Percentiles rank a stretch among this genome's conserved stretches.
Evolutionary conservation across 2,113 vertebrate genomes (phyloP).

Genomic region (Cynoglossus semilaevis): DNA sequence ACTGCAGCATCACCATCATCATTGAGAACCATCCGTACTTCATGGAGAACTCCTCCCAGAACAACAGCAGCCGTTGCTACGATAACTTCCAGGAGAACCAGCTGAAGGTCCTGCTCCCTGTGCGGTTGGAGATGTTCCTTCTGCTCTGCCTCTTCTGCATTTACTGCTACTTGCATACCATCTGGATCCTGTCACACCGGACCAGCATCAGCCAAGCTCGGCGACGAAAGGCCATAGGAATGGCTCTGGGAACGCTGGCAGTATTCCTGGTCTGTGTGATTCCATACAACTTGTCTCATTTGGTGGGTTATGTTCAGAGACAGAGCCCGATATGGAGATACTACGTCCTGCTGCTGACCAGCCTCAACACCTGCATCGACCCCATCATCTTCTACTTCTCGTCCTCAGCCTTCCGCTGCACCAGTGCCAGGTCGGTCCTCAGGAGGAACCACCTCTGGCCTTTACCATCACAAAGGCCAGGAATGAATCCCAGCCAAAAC

Average conservation of each 20-base stretch:
- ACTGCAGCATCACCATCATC: slow-evolving; percentile 74
- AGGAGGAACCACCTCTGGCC: not conserved
- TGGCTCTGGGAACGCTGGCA: slow-evolving; percentile 72
- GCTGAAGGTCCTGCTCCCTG: slow-evolving; percentile 64
- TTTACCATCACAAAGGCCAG: not conserved
- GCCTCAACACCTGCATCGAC: slow-evolving; percentile 80
- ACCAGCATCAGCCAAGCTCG: slow-evolving; percentile 50
- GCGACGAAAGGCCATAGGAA: slow-evolving; percentile 73
- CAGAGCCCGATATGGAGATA: slow-evolving; percentile 70
- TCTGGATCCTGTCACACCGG: slow-evolving; percentile 58
- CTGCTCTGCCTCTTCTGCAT: slow-evolving; percentile 70
- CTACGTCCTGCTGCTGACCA: slow-evolving; percentile 72
- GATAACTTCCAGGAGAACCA: slow-evolving; percentile 68
- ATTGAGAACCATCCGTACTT: slow-evolving; percentile 40
- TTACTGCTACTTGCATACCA: slow-evolving; percentile 69
- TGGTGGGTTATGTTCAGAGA: slow-evolving; percentile 69
- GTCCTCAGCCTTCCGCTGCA: slow-evolving; percentile 54
- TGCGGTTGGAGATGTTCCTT: slow-evolving; percentile 74
- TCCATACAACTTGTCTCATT: slow-evolving; percentile 77
- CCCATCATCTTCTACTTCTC: slow-evolving; percentile 75
- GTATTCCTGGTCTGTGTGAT: slow-evolving; percentile 80
- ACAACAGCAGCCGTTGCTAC: slow-evolving; percentile 61
- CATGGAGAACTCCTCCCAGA: not conserved
- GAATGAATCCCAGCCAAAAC: not conserved
- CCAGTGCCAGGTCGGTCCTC: slow-evolving; percentile 34